Percentiles rank a stretch among this genome's conserved stretches.
Evolutionary conservation across 2,888 invertebrate species (phyloP).

Genomic region (Crossocerus cetratus): DNA sequence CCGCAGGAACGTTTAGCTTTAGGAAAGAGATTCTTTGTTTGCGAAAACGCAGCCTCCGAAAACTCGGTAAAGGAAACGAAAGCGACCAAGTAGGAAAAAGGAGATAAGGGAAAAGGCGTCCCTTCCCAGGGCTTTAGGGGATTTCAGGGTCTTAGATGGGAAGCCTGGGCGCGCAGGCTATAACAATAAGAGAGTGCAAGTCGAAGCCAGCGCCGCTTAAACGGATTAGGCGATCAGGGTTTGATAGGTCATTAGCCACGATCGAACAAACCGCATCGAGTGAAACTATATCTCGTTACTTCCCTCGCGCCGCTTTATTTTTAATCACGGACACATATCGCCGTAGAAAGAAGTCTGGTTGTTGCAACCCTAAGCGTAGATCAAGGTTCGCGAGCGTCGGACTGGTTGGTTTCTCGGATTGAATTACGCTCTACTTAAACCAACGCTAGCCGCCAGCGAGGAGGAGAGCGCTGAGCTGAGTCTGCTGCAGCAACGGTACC

Average conservation of each 20-base stretch:
- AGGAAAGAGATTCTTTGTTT: conserved; percentile 14
- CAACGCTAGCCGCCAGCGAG: too few species aligned
- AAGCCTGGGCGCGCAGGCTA: conserved; percentile 51
- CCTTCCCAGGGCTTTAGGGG: conserved; percentile 26
- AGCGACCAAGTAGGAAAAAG: background rate
- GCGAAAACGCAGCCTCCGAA: background rate
- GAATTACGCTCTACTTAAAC: too few species aligned
- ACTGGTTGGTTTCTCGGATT: too few species aligned
- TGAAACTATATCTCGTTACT: too few species aligned
- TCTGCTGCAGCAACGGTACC: background rate
- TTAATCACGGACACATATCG: too few species aligned
- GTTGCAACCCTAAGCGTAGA: too few species aligned
- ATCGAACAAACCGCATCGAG: conserved; percentile 16
- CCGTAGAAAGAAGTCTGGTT: too few species aligned
- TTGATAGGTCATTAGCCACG: conserved; percentile 56
- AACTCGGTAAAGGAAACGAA: conserved; percentile 14
- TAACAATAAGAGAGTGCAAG: conserved; percentile 16
- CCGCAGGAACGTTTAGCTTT: background rate
- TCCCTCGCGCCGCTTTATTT: too few species aligned
- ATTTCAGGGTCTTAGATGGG: conserved; percentile 57
- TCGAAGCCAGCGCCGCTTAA: conserved; percentile 49
- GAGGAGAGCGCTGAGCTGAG: too few species aligned
- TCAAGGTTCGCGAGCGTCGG: too few species aligned
- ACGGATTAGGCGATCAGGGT: conserved; percentile 63
- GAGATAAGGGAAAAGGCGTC: conserved; percentile 1